phyloP scores from a whole-genome alignment of 2,113 vertebrate genomes.

The Tricholaema leucomelas region DNA sequence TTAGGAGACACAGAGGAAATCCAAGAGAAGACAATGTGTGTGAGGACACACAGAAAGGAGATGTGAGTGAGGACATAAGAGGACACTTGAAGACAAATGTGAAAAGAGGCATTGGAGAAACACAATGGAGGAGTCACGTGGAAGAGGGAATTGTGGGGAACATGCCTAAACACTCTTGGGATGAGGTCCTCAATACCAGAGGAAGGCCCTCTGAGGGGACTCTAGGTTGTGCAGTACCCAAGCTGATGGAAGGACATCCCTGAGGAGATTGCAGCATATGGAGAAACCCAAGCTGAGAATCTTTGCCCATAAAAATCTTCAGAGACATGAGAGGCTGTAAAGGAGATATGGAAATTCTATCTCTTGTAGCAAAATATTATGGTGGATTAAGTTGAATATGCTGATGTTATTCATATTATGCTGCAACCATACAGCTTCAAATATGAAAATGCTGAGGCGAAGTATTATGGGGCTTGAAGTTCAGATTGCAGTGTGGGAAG shows the following conservation, averaged over 20 bases:
- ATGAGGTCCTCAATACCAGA: neutral
- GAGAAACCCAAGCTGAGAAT: neutral
- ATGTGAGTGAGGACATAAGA: accelerated
- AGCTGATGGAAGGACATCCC: neutral
- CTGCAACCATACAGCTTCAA: too few species aligned
- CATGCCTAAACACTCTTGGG: neutral
- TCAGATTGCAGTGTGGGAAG: too few species aligned
- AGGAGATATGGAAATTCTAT: neutral
- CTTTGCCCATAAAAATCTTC: neutral
- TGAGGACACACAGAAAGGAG: neutral
- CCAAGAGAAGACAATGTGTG: neutral
- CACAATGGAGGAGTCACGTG: neutral
- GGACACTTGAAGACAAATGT: neutral
- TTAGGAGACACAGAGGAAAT: neutral
- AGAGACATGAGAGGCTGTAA: neutral
- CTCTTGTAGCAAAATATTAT: neutral
- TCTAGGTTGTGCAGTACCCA: neutral
- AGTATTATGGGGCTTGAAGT: too few species aligned
- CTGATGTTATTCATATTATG: too few species aligned
- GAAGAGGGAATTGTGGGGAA: neutral
- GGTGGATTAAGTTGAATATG: too few species aligned
- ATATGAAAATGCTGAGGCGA: too few species aligned
- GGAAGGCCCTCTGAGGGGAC: neutral
- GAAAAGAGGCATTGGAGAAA: neutral
- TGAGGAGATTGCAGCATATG: too few species aligned